phyloP scores from a whole-genome alignment of 2,113 vertebrate genomes.

The Chrysochloris asiatica region DNA sequence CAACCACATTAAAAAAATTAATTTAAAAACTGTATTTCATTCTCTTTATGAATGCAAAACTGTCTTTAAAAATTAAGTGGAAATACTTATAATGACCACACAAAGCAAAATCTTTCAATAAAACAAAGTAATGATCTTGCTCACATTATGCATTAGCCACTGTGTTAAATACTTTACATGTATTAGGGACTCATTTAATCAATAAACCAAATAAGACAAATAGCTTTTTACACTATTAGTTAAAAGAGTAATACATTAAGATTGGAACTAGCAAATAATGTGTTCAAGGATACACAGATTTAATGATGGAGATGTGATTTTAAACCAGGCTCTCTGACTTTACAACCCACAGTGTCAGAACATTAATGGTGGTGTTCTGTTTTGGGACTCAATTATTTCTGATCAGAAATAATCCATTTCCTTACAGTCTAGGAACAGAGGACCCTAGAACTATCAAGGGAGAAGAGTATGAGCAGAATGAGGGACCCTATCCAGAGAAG shows the following conservation, averaged over 20 bases:
- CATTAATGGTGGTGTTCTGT: rapidly evolving
- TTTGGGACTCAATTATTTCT: background rate
- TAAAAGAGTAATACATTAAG: background rate
- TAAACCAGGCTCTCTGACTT: background rate
- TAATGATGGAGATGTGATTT: background rate
- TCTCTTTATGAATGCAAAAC: background rate
- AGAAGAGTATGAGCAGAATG: too few species aligned
- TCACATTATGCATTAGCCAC: background rate
- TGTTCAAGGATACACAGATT: background rate
- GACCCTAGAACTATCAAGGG: too few species aligned
- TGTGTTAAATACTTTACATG: background rate
- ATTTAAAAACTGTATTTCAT: background rate
- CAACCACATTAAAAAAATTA: too few species aligned
- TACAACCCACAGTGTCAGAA: background rate
- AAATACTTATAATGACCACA: background rate
- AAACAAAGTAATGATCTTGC: background rate
- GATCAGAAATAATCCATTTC: background rate
- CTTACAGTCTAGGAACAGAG: too few species aligned
- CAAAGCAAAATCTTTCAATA: background rate
- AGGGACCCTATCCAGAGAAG: too few species aligned
- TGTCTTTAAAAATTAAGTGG: background rate
- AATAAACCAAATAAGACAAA: background rate
- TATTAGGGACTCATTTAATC: background rate
- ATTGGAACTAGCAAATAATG: background rate
- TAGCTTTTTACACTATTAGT: background rate